Evolutionary conservation across 2,797 vertebrate species (phyloP).

Genomic region (Lemur catta): DNA sequence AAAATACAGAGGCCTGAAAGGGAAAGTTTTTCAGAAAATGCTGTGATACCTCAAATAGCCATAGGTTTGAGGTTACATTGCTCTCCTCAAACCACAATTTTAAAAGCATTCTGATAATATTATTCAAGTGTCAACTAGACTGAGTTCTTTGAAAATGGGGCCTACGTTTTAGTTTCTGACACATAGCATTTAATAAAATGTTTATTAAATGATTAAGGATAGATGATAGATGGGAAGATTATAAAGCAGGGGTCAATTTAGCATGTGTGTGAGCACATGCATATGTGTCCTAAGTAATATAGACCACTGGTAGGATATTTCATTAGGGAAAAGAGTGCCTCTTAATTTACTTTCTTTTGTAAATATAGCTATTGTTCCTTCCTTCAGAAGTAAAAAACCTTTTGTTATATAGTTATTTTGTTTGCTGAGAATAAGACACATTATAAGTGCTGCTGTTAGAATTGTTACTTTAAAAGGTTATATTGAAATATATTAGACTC

Average conservation of each 20-base stretch:
- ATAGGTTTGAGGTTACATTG: neutral
- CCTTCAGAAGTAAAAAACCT: neutral
- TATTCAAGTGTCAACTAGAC: neutral
- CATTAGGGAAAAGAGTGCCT: neutral
- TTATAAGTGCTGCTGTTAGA: neutral
- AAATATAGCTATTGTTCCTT: neutral
- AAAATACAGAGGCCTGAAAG: neutral
- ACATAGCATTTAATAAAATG: neutral
- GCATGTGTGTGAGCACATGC: neutral
- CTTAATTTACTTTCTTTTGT: slow-evolving; percentile 8
- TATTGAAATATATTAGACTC: neutral
- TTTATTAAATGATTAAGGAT: neutral
- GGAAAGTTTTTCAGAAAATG: neutral
- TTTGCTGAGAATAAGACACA: neutral
- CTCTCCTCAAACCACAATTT: neutral
- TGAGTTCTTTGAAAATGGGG: neutral
- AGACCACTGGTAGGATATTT: neutral
- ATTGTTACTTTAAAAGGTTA: neutral
- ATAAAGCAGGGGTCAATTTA: neutral
- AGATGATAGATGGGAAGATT: neutral
- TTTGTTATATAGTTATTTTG: neutral
- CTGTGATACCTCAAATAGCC: neutral
- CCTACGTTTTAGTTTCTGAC: neutral
- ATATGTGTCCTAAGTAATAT: neutral
- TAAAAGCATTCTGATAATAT: neutral